These are phyloP conservation scores for Clarias fuscus DNA, from an alignment of 2,797 vertebrate genomes.

Conservation along the genomic window DNA sequence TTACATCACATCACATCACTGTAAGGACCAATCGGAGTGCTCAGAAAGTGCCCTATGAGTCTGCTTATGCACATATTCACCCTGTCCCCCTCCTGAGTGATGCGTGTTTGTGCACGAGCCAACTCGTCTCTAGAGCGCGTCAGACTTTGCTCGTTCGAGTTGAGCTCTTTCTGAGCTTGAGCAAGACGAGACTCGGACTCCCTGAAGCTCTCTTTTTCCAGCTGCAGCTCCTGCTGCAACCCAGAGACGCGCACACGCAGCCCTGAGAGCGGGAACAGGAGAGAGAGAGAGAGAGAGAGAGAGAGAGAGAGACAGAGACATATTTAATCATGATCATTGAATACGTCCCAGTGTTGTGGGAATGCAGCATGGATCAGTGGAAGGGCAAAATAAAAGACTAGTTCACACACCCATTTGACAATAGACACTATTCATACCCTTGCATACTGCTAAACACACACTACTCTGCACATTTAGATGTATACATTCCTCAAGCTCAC, in stretches of 20 bases:
- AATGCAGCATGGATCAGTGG: slow-evolving; percentile 28
- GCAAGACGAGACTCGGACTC: slow-evolving; percentile 64
- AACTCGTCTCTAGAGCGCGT: slow-evolving; percentile 66
- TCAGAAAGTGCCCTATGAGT: background rate
- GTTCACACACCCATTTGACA: slow-evolving; percentile 36
- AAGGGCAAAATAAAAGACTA: slow-evolving; percentile 35
- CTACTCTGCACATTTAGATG: background rate
- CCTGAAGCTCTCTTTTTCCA: slow-evolving; percentile 61
- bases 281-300: background rate
- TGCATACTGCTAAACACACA: slow-evolving; percentile 21
- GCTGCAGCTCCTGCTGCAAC: slow-evolving; percentile 69
- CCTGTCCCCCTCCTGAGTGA: slow-evolving; percentile 71
- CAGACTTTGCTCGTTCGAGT: slow-evolving; percentile 65
- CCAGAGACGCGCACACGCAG: slow-evolving; percentile 60
- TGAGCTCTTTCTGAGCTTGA: slow-evolving; percentile 67
- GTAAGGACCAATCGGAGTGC: background rate
- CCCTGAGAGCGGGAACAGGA: slow-evolving; percentile 45
- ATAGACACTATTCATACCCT: slow-evolving; percentile 42
- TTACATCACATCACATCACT: too few species aligned
- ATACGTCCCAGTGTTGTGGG: background rate
- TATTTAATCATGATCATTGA: background rate
- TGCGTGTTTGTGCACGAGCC: slow-evolving; percentile 60
- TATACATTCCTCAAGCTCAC: background rate
- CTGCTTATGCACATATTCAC: slow-evolving; percentile 57
- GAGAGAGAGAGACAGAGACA: background rate